Evolutionary conservation across 53 echinoderm and acorn worm species (phyloP).

Genomic region (Astropecten irregularis): DNA sequence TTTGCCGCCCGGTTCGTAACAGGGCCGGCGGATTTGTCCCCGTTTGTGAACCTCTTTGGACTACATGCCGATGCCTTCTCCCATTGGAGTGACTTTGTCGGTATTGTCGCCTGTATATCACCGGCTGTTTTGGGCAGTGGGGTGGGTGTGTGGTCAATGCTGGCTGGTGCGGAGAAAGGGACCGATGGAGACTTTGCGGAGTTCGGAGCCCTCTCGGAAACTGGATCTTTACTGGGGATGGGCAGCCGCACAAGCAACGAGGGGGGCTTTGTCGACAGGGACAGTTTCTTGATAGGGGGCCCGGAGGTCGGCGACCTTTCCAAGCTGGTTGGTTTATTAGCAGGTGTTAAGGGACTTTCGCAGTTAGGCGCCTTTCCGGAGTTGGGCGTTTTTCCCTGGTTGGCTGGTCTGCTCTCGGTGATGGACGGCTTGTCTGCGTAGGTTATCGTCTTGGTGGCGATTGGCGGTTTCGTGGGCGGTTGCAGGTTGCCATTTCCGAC

Average conservation of each 20-base stretch:
- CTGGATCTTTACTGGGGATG: slow-evolving; percentile 14
- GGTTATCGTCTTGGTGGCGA: slow-evolving; percentile 7
- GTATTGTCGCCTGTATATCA: too few species aligned
- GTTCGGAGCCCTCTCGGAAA: not conserved
- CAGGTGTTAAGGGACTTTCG: not conserved
- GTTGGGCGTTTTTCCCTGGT: not conserved
- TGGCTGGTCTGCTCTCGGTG: not conserved
- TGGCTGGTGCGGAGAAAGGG: not conserved
- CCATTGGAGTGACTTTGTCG: not conserved
- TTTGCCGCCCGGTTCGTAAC: not conserved
- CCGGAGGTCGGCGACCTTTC: slow-evolving; percentile 1
- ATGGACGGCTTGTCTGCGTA: not conserved
- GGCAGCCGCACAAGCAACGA: slow-evolving; percentile 21
- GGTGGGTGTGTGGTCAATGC: too few species aligned
- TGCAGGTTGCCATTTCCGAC: not conserved
- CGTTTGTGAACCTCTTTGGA: not conserved
- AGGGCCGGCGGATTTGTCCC: not conserved
- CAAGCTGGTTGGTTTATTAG: not conserved
- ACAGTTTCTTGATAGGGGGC: slow-evolving; percentile 3
- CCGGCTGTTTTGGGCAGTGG: too few species aligned
- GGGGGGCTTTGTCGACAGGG: not conserved
- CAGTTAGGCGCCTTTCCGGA: not conserved
- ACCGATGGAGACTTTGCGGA: slow-evolving; percentile 6
- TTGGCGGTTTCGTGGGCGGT: not conserved
- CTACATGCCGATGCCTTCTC: not conserved